These are phyloP conservation scores for Agrotis segetum DNA, from an alignment of 2,888 invertebrate species.

Conservation along the genomic window DNA sequence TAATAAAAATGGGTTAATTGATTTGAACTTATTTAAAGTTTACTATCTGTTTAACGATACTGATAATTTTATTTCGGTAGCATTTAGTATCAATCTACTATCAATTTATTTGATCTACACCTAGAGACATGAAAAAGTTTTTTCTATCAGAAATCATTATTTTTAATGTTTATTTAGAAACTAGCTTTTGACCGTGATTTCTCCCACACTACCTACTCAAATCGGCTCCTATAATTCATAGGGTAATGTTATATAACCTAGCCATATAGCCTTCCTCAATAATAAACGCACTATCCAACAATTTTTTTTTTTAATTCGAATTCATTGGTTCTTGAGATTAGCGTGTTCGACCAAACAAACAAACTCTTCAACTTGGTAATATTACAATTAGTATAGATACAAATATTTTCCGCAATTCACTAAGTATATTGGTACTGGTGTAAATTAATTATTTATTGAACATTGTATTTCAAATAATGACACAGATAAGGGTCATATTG, in stretches of 20 bases:
- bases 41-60: neutral
- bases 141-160: neutral
- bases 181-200: too few species aligned
- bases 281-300: too few species aligned
- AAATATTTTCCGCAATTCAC: conserved; percentile 25
- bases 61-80: conserved; percentile 20
- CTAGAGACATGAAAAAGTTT: neutral
- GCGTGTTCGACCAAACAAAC: too few species aligned
- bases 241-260: too few species aligned
- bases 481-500: conserved; percentile 51
- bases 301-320: too few species aligned
- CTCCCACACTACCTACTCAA: too few species aligned
- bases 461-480: conserved; percentile 63
- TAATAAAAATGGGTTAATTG: neutral
- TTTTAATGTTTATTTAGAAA: too few species aligned
- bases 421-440: conserved; percentile 13
- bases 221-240: too few species aligned
- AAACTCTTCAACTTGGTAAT: too few species aligned
- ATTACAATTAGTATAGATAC: neutral
- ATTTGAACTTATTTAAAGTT: conserved; percentile 9
- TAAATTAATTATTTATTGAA: conserved; percentile 44
- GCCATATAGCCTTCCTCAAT: too few species aligned
- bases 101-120: conserved; percentile 17
- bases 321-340: too few species aligned
- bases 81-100: conserved; percentile 8